Conservation (phyloP, 1,140 invertebrate species). For the Bombus waltoni region DNA sequence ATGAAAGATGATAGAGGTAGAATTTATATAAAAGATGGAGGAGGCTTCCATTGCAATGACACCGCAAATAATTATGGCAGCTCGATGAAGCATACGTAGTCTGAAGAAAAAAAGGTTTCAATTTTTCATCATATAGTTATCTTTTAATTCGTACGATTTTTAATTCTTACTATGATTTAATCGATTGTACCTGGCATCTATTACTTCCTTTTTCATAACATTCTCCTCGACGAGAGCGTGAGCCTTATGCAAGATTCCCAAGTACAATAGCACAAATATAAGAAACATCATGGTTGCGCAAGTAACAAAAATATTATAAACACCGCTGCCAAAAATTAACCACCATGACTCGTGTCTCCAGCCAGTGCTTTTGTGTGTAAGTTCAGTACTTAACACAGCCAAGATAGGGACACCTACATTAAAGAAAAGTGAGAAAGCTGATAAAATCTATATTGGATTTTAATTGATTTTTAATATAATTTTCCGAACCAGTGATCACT, state of each 20-base stretch:
- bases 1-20: conserved; percentile 83
- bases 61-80: conserved; percentile 84
- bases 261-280: conserved; percentile 83
- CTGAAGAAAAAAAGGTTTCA: conserved; percentile 73
- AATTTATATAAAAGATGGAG: conserved; percentile 86
- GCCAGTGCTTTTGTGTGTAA: conserved; percentile 83
- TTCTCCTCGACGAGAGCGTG: conserved; percentile 79
- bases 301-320: conserved; percentile 84
- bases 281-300: conserved; percentile 83
- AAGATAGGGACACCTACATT: conserved; percentile 83
- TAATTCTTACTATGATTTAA: neutral
- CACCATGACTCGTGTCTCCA: conserved; percentile 84
- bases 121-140: neutral
- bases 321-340: conserved; percentile 82
- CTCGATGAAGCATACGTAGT: conserved; percentile 84
- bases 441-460: neutral
- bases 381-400: conserved; percentile 83
- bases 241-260: conserved; percentile 82
- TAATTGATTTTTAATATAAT: neutral
- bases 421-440: conserved; percentile 19
- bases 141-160: neutral
- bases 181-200: conserved; percentile 76
- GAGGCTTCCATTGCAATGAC: conserved; percentile 84
- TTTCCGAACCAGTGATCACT: conserved; percentile 83
- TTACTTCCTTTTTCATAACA: conserved; percentile 77